Evolutionary conservation across 2,797 vertebrate genomes (phyloP).

Genomic region (Ibycter americanus): DNA sequence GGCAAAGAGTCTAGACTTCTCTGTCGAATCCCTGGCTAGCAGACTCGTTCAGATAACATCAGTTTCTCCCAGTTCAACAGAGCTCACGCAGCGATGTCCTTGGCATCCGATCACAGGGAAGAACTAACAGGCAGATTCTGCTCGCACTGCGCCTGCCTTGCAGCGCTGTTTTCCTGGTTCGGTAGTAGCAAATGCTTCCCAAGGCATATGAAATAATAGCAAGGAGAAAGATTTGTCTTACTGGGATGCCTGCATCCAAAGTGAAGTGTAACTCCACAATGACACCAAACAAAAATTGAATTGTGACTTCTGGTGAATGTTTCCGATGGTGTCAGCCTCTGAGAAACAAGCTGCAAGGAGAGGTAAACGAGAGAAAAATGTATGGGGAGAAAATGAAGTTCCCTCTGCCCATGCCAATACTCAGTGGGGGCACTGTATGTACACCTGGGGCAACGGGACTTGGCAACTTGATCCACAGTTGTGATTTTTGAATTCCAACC

Average conservation of each 20-base stretch:
- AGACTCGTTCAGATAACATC: background rate
- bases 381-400: slow-evolving; percentile 26
- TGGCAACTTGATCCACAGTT: slow-evolving; percentile 78
- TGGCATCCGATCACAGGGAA: slow-evolving; percentile 5
- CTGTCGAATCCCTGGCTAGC: slow-evolving; percentile 38
- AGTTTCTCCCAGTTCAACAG: slow-evolving; percentile 46
- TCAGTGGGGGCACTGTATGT: slow-evolving; percentile 38
- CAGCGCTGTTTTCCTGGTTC: background rate
- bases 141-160: background rate
- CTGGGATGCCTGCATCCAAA: background rate
- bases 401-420: background rate
- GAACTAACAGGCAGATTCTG: slow-evolving; percentile 5
- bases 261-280: background rate
- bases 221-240: background rate
- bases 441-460: slow-evolving; percentile 71
- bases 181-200: background rate
- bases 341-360: background rate
- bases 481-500: slow-evolving; percentile 81
- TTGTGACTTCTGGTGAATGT: background rate
- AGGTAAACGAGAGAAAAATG: background rate
- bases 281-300: background rate
- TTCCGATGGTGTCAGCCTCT: fast-evolving
- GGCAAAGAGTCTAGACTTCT: slow-evolving; percentile 58
- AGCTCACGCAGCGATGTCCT: slow-evolving; percentile 43
- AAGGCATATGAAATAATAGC: background rate